phyloP scores from a whole-genome alignment of 64 coral and sea anemone species.

The Pachyseris speciosa region DNA sequence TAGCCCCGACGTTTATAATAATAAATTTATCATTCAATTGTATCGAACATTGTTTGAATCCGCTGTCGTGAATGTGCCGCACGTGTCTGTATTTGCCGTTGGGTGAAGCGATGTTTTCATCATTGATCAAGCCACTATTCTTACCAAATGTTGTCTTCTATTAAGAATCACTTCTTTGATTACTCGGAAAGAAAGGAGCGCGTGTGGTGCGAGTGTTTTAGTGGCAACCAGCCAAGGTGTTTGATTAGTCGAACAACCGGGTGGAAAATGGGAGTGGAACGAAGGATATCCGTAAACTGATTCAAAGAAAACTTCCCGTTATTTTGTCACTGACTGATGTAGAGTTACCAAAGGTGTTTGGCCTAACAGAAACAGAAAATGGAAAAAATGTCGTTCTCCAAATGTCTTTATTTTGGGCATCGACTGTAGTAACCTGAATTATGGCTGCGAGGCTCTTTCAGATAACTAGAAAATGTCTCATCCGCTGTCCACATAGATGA shows the following conservation, averaged over 20 bases:
- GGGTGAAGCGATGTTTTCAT: background rate
- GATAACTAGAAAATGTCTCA: too few species aligned
- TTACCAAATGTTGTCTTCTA: background rate
- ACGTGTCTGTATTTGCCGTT: constrained; percentile 2
- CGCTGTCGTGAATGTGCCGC: background rate
- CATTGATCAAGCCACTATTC: background rate
- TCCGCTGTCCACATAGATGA: too few species aligned
- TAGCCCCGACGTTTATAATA: background rate
- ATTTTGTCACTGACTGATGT: too few species aligned
- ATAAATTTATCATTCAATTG: background rate
- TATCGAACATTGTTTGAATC: background rate
- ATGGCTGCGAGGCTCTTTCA: too few species aligned
- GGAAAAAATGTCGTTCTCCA: too few species aligned
- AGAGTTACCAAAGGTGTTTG: too few species aligned
- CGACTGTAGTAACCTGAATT: too few species aligned
- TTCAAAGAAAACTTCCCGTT: too few species aligned
- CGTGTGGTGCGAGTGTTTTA: background rate
- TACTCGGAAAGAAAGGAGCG: background rate
- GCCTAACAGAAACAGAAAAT: too few species aligned
- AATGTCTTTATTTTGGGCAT: too few species aligned
- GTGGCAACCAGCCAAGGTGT: background rate
- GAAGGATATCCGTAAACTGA: background rate
- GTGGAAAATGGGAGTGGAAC: background rate
- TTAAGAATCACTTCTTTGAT: constrained; percentile 1
- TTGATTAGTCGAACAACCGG: background rate